These are phyloP conservation scores for Chironomus striatipennis DNA, from an alignment of 1,140 invertebrate genomes.

Conservation along the genomic window DNA sequence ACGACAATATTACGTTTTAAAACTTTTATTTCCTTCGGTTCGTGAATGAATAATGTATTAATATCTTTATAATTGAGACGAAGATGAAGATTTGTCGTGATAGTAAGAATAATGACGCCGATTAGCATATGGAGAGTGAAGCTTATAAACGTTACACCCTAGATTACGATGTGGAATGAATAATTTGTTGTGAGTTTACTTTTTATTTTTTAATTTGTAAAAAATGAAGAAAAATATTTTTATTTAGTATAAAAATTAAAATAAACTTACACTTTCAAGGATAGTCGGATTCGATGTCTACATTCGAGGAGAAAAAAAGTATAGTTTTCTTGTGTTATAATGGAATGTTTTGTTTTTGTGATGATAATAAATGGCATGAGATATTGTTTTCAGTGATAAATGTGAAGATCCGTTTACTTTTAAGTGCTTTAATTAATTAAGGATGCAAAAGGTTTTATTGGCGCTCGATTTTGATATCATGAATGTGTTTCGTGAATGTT, in stretches of 20 bases:
- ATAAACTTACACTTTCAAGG: slow-evolving; percentile 43
- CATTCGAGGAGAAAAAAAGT: not conserved
- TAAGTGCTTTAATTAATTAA: too few species aligned
- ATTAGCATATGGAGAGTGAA: slow-evolving; percentile 62
- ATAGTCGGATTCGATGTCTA: slow-evolving; percentile 55
- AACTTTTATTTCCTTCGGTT: slow-evolving; percentile 59
- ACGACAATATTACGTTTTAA: slow-evolving; percentile 64
- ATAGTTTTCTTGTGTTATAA: too few species aligned
- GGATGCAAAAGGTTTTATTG: too few species aligned
- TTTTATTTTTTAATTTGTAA: not conserved
- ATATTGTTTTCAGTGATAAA: too few species aligned
- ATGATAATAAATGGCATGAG: too few species aligned
- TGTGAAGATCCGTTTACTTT: too few species aligned
- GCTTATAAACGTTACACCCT: slow-evolving; percentile 61
- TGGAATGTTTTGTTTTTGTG: too few species aligned
- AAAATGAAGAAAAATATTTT: slow-evolving; percentile 35
- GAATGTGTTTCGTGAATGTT: too few species aligned
- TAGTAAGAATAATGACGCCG: slow-evolving; percentile 51
- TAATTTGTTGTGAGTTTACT: slow-evolving; percentile 22
- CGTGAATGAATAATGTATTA: slow-evolving; percentile 50
- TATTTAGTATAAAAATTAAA: slow-evolving; percentile 40
- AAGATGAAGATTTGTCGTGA: slow-evolving; percentile 52
- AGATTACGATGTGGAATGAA: slow-evolving; percentile 24
- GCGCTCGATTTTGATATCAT: too few species aligned
- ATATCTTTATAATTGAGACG: slow-evolving; percentile 54